Evolutionary conservation across 2,797 vertebrate species (phyloP), one percentile per base, ranked within the genome.

Genomic region (Lagorchestes hirsutus): DNA sequence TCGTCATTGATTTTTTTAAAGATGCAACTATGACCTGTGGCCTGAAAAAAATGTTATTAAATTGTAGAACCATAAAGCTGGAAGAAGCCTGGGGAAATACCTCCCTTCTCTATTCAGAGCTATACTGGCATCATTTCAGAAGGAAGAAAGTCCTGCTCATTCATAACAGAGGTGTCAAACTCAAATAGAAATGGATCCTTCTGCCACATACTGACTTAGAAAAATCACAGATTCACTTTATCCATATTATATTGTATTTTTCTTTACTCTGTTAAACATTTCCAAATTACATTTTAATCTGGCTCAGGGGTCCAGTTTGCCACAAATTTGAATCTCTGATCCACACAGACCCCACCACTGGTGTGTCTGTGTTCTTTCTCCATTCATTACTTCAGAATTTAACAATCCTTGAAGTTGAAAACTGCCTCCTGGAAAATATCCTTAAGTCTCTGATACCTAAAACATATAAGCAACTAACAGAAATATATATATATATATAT

Each of bases 31-130:
- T 58, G 87, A 96, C 95, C 91, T 87, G 27, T 50, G n/a, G n/a
- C 74, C 94, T 92, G 67, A 87, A 87, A 91, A 62, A 94, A 93
- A 55, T 90, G 54, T 95, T 95, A 96, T 97, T 96, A 97, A 97
- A 96, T 93, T 34, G 55, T n/a, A 59, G 67, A 94, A 94, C 56
- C 74, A 40, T 90, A 96, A 92, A 82, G 93, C 82, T 91, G 58
- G 31, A 93, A 95, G n/a, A 62, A 96, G 92, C 46, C 22, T 92
- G 31, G 58, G 90, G 22, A 52, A 91, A 91, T 94, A 22, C 22
- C 0, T 13, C 91, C 92, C 90, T 50, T 90, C 55, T 91, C 55
- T 28, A 54, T 52, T 94, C 55, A 96, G 57, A 87, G 40, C 22
- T 50, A 4, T 27, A 50, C 40, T 87, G 74, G 50, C 40, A 50